A percentile compares a stretch with the other conserved stretches of the same genome.
Evolutionary conservation across 2,888 invertebrate species (phyloP).

Genomic region (Melanostoma mellinum): DNA sequence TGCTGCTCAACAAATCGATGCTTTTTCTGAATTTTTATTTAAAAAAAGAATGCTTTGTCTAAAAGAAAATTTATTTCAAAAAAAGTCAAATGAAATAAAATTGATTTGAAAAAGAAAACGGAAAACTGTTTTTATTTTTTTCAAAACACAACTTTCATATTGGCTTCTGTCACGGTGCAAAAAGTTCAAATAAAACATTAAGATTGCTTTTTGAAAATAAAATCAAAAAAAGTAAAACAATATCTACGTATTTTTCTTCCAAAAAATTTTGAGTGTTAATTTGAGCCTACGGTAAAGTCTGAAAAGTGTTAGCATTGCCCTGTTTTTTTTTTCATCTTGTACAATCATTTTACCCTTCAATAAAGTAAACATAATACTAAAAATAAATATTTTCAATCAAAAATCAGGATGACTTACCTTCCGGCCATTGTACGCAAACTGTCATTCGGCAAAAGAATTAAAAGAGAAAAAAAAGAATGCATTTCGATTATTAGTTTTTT

Average conservation of each 20-base stretch:
- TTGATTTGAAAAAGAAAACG: neutral
- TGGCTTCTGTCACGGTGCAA: slow-evolving; percentile 72
- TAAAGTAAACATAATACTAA: slow-evolving; percentile 31
- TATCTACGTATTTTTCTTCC: slow-evolving; percentile 52
- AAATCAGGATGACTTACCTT: slow-evolving; percentile 85
- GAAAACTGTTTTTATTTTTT: slow-evolving; percentile 18
- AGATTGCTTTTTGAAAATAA: slow-evolving; percentile 59
- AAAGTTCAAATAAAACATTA: slow-evolving; percentile 64
- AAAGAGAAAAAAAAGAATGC: slow-evolving; percentile 46
- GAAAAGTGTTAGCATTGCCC: slow-evolving; percentile 69
- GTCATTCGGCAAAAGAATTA: slow-evolving; percentile 76
- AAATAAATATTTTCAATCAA: slow-evolving; percentile 6
- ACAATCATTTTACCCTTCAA: slow-evolving; percentile 39
- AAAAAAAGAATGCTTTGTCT: slow-evolving; percentile 51
- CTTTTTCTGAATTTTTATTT: slow-evolving; percentile 35
- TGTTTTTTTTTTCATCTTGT: slow-evolving; percentile 32
- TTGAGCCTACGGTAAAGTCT: slow-evolving; percentile 49
- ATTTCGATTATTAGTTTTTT: slow-evolving; percentile 35
- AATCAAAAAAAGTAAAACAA: slow-evolving; percentile 21
- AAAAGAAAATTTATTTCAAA: slow-evolving; percentile 16
- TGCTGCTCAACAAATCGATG: slow-evolving; percentile 68
- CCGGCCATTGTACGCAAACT: slow-evolving; percentile 96
- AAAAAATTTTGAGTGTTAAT: slow-evolving; percentile 57
- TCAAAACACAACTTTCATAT: slow-evolving; percentile 69
- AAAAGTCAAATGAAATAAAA: slow-evolving; percentile 26